Evolutionary conservation across 2,888 invertebrate species (phyloP), one percentile per base, ranked within the genome.

Genomic region (Alsophila aescularia): DNA sequence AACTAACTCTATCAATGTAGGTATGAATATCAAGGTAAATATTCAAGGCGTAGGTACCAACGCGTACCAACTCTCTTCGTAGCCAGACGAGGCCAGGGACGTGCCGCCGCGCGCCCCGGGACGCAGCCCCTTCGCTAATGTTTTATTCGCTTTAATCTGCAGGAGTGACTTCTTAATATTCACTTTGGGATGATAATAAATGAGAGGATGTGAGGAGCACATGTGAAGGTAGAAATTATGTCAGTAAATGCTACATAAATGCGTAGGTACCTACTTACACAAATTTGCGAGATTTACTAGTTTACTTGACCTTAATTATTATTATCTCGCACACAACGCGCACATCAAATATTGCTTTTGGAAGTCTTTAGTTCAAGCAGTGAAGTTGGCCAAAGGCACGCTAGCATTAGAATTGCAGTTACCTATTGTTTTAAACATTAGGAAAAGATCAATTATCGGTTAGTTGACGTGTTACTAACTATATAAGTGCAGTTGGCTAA

Each of bases 71-170:
- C 47, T 45, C 45, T 40, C 44, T 64, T 72, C 68, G 69, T 64
- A 60, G 60, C 58, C 61, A 71, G 73, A 73, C 73, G 72, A n/a
- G 24, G 73, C 72, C 64, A 64, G 60, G 56, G 53, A 67, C 58
- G 61, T 62, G 59, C 63, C 61, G 41, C 36, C 45, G 29, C 41
- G 27, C 37, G 42, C 43, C 13, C 45, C 61, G 41, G 39, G 48
- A 24, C 41, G 27, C 37, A 45, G 45, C 13, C 45, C 52, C 56
- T 60, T 55, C 56, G 60, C 69, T 75, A 72, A 79, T 78, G 69
- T 77, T 79, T 77, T 75, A 76, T 80, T 76, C 73, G 62, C 72
- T 77, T 71, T 77, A 71, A 76, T 73, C 69, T 65, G 69, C 73
- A 73, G 43, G 43, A 54, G 49, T 44, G 54, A 54, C 49, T 54